Evolutionary conservation across 2,888 invertebrate species (phyloP).

Genomic region (Lampropteryx suffumata): DNA sequence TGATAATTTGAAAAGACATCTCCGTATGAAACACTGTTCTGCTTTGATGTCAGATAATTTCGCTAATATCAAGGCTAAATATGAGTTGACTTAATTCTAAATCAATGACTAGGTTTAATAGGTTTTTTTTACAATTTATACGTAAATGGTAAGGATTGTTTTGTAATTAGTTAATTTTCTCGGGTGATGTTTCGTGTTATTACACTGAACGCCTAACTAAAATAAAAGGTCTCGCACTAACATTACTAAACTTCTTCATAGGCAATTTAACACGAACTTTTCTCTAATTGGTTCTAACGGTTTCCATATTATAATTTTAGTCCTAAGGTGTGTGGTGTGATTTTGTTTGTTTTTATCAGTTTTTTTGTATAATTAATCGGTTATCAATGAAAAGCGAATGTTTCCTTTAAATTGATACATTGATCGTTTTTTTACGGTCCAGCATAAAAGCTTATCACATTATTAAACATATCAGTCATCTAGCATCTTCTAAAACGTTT

Average conservation of each 20-base stretch:
- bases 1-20: constrained; percentile 86
- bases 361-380: constrained; percentile 28
- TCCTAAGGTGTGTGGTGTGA: constrained; percentile 80
- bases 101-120: constrained; percentile 4
- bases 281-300: constrained; percentile 57
- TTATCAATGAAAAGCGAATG: constrained; percentile 33
- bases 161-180: constrained; percentile 13
- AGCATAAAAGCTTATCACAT: constrained; percentile 17
- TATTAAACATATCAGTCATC: no score
- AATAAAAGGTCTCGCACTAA: constrained; percentile 19
- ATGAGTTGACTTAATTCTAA: constrained; percentile 47
- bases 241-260: constrained; percentile 29
- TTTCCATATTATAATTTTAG: constrained; percentile 68
- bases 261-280: constrained; percentile 42
- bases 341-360: constrained; percentile 45
- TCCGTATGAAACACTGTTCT: constrained; percentile 84
- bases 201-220: constrained; percentile 23
- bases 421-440: constrained; percentile 10
- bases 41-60: constrained; percentile 64
- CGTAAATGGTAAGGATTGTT: constrained; percentile 4
- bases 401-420: constrained; percentile 5
- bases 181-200: constrained; percentile 18
- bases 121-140: constrained; percentile 4
- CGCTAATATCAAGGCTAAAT: constrained; percentile 67
- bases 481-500: no score